Evolutionary conservation across 2,113 vertebrate species (phyloP).

Genomic region (Mustela nigripes): DNA sequence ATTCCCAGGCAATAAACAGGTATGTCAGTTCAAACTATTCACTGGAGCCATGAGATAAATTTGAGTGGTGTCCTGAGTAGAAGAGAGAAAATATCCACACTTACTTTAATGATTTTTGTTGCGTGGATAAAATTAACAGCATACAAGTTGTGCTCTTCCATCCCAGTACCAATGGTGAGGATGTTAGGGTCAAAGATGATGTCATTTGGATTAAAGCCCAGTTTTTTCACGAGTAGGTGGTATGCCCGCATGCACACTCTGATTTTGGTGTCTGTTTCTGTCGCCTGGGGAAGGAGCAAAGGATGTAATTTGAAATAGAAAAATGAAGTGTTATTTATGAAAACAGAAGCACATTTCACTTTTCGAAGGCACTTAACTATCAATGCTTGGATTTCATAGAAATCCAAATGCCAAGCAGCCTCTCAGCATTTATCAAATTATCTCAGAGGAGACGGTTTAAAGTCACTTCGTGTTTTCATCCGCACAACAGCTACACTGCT

Average conservation of each 20-base stretch:
- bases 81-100: conserved; percentile 46
- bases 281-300: conserved; percentile 89
- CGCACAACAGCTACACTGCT: neutral
- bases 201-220: conserved; percentile 95
- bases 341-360: conserved; percentile 22
- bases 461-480: neutral
- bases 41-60: neutral
- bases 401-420: neutral
- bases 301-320: neutral
- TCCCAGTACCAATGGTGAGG: conserved; percentile 98
- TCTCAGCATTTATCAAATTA: neutral
- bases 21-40: neutral
- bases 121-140: conserved; percentile 95
- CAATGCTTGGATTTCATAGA: conserved; percentile 32
- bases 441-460: neutral
- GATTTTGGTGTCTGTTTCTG: conserved; percentile 93
- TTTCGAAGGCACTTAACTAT: neutral
- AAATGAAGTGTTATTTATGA: neutral
- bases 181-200: conserved; percentile 99
- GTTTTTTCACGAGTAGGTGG: conserved; percentile 90
- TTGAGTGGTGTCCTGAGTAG: neutral
- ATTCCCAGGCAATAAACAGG: neutral
- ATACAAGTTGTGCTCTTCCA: conserved; percentile 97
- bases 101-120: conserved; percentile 95
- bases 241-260: conserved; percentile 95